Evolutionary conservation across 1,140 invertebrate genomes (phyloP).

Genomic region (Homarus americanus): DNA sequence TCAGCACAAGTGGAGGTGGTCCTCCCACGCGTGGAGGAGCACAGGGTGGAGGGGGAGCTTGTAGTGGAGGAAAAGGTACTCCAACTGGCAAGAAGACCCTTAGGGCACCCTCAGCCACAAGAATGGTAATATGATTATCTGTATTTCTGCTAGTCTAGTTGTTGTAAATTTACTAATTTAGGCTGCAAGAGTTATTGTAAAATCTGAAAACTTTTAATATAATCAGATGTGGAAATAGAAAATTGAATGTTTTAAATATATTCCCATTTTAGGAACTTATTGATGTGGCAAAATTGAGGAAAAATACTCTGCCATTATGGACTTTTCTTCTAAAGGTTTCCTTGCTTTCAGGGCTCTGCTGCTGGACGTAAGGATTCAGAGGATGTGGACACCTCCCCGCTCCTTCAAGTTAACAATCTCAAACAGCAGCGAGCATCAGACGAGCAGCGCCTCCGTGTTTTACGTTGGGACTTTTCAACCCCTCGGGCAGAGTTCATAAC

Average conservation of each 20-base stretch:
- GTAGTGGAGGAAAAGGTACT: conserved; percentile 63
- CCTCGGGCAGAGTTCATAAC: conserved; percentile 96
- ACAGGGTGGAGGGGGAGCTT: conserved; percentile 41
- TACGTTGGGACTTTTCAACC: conserved; percentile 98
- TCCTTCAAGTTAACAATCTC: conserved; percentile 89
- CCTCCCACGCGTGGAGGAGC: conserved; percentile 4
- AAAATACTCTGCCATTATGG: too few relatives aligned
- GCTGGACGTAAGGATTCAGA: conserved; percentile 85
- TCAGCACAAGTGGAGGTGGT: conserved; percentile 5
- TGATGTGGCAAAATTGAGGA: too few relatives aligned
- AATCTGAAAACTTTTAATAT: too few relatives aligned
- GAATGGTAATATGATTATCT: conserved; percentile 46
- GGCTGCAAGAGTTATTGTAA: too few relatives aligned
- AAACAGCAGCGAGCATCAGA: conserved; percentile 95
- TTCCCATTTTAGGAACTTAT: too few relatives aligned
- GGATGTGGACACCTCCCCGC: conserved; percentile 88
- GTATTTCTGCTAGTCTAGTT: too few relatives aligned
- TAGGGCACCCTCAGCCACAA: conserved; percentile 63
- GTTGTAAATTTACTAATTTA: too few relatives aligned
- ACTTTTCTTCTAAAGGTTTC: background rate
- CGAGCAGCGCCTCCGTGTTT: conserved; percentile 92
- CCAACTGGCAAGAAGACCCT: conserved; percentile 38
- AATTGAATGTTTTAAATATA: too few relatives aligned
- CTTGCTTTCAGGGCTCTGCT: conserved; percentile 55
- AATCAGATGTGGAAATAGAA: too few relatives aligned